These are phyloP conservation scores for Chrysodeixis includens DNA, from an alignment of 2,888 invertebrate genomes.

Conservation along the genomic window DNA sequence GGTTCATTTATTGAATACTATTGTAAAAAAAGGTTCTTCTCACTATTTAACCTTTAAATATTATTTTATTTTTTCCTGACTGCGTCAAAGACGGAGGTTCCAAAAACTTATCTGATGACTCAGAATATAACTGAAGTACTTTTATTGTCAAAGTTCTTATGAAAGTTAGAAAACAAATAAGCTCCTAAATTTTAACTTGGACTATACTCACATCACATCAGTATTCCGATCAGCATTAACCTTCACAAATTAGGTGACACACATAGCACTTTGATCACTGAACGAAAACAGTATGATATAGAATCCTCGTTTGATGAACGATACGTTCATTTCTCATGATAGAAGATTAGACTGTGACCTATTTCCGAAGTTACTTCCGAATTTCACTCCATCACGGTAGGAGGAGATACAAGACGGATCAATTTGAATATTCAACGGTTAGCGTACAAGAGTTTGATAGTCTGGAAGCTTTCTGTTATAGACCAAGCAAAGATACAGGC, in stretches of 20 bases:
- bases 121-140: not conserved
- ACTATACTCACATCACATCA: conserved; percentile 12
- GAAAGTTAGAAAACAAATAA: not conserved
- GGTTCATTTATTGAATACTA: conserved; percentile 20
- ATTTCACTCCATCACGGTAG: conserved; percentile 44
- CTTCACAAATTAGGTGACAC: conserved; percentile 22
- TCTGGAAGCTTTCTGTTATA: conserved; percentile 60
- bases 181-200: not conserved
- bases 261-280: conserved; percentile 37
- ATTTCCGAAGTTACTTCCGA: conserved; percentile 47
- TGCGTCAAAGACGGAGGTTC: no score
- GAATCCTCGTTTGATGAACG: conserved; percentile 39
- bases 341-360: conserved; percentile 50
- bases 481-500: conserved; percentile 60
- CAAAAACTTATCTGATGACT: no score
- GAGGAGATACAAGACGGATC: conserved; percentile 47
- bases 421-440: conserved; percentile 69
- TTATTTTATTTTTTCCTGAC: no score
- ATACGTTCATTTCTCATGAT: conserved; percentile 35
- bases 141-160: conserved; percentile 6
- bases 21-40: conserved; percentile 9
- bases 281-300: conserved; percentile 25
- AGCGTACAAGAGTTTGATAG: conserved; percentile 61
- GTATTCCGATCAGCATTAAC: conserved; percentile 28
- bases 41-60: no score